phyloP scores from a whole-genome alignment of 1,140 invertebrate genomes.

The Procambarus clarkii region DNA sequence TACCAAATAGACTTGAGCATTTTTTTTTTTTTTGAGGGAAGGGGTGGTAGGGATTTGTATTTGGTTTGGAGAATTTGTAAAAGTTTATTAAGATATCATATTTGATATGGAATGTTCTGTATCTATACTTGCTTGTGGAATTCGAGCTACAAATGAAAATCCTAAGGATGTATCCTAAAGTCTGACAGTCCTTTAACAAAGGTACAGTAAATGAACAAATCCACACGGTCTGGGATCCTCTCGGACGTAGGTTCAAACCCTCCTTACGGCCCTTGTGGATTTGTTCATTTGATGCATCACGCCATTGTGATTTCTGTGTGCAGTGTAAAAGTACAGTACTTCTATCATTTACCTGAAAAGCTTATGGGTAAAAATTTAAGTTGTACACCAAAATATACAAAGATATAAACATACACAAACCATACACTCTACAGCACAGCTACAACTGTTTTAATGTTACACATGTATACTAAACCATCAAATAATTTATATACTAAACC shows the following conservation, averaged over 20 bases:
- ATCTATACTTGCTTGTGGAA: background rate
- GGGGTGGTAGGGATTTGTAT: too few species aligned
- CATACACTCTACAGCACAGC: background rate
- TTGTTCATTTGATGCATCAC: too few species aligned
- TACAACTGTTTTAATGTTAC: background rate
- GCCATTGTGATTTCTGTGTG: too few species aligned
- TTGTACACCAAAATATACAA: background rate
- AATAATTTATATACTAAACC: background rate
- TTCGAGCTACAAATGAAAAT: background rate
- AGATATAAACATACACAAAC: background rate
- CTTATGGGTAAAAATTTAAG: background rate
- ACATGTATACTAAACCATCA: too few species aligned
- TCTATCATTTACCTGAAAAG: background rate
- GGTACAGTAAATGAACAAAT: background rate
- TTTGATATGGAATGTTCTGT: background rate
- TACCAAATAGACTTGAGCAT: too few species aligned
- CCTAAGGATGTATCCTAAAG: background rate
- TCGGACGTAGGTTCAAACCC: too few species aligned
- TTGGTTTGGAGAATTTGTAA: too few species aligned
- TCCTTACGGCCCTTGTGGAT: too few species aligned
- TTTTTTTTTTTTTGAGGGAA: too few species aligned
- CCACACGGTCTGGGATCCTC: too few species aligned
- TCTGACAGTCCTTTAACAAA: background rate
- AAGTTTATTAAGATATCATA: too few species aligned
- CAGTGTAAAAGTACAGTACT: background rate